Evolutionary conservation across 1,140 invertebrate genomes (phyloP), one percentile per base, ranked within the genome.

Genomic region (Heliconius nattereri): DNA sequence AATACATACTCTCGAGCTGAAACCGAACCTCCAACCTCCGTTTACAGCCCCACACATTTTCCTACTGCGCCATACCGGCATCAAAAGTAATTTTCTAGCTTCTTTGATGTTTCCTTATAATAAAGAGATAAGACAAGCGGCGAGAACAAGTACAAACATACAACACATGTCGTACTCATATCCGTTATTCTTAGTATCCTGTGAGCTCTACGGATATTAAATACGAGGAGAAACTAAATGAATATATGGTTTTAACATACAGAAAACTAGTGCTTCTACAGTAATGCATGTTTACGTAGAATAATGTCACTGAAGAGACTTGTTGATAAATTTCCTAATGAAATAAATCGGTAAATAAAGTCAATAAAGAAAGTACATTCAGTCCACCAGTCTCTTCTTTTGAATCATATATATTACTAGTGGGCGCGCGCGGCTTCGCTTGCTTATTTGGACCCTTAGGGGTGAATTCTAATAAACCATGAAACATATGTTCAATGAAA

Each of bases 71-170:
- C 26, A 29, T 0, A 23, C 29, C 11, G 60, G n/a, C 9, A 66
- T 26, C 29, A 26, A 66, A 66, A 66, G 60, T 29, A 66, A 66
- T 66, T 66, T 66, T 29, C 60, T 29, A 29, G 23, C 23, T 16
- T 66, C 60, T 26, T 57, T 13, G n/a, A 66, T 11, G 26, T 66
- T 66, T 66, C 60, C 60, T 66, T n/a, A 66, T 66, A 66, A 66
- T 26, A 66, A 66, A 26, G 26, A 66, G 60, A 29, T 66, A 66
- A 66, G 23, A 66, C 60, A 13, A n/a, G 40, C 23, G 5, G 5
- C 60, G 26, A 66, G 23, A 66, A 66, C 60, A 26, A 66, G 9
- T 29, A 66, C 60, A 66, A 66, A 66, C 60, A 66, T 26, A 29
- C 60, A 66, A n/a, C 20, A 60, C 6, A 45, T 45, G 52, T 20